Percentiles rank a stretch among this genome's conserved stretches.
phyloP scores from a whole-genome alignment of 2,888 invertebrate genomes.

The Atrina japonica region DNA sequence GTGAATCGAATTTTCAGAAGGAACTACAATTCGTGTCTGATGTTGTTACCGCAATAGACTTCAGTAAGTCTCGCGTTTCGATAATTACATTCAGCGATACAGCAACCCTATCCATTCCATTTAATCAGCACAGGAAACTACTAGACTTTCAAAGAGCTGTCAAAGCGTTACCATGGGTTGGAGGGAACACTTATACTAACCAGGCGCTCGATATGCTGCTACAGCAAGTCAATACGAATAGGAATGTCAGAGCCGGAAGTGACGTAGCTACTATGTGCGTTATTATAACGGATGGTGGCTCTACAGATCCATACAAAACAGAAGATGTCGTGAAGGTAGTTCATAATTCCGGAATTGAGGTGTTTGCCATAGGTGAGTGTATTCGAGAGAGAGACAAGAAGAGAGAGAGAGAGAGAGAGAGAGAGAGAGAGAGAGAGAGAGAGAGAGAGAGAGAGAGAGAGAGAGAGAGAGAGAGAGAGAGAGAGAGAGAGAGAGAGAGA shows the following conservation, averaged over 20 bases:
- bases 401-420: too few species aligned
- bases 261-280: slow-evolving; percentile 25
- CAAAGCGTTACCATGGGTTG: slow-evolving; percentile 20
- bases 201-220: slow-evolving; percentile 25
- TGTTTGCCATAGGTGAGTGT: slow-evolving; percentile 32
- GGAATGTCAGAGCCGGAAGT: slow-evolving; percentile 2
- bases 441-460: too few species aligned
- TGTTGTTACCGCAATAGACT: slow-evolving; percentile 15
- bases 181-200: slow-evolving; percentile 29
- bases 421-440: too few species aligned
- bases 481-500: too few species aligned
- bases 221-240: neutral
- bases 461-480: too few species aligned
- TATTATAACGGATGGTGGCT: slow-evolving; percentile 25
- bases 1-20: slow-evolving; percentile 20
- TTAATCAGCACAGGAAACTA: slow-evolving; percentile 6
- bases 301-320: slow-evolving; percentile 28
- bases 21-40: slow-evolving; percentile 25
- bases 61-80: slow-evolving; percentile 11
- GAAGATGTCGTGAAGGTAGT: slow-evolving; percentile 17
- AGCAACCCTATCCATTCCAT: slow-evolving; percentile 12
- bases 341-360: slow-evolving; percentile 17
- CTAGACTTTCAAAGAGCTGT: slow-evolving; percentile 12
- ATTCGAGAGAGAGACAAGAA: too few species aligned
- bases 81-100: slow-evolving; percentile 29